Conservation (phyloP, 2,888 invertebrate species). For the Caenorhabditis uteleia region DNA sequence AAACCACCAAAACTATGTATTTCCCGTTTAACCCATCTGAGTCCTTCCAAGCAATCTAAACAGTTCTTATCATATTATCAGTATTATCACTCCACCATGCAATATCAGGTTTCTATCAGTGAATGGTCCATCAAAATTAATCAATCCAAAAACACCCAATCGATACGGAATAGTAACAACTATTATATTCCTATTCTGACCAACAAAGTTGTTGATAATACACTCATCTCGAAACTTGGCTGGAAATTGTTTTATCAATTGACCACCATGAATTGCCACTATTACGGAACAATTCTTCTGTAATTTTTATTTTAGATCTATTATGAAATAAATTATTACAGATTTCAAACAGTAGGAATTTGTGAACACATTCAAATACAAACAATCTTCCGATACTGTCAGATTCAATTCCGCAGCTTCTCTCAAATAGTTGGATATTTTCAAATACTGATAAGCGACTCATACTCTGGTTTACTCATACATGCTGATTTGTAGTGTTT, state of each 20-base stretch:
- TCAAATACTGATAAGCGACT: too few relatives aligned
- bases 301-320: neutral
- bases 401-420: too few relatives aligned
- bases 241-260: constrained; percentile 14
- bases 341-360: constrained; percentile 22
- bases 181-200: constrained; percentile 36
- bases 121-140: constrained; percentile 15
- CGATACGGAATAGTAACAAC: constrained; percentile 35
- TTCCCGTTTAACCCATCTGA: constrained; percentile 30
- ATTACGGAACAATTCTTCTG: constrained; percentile 43
- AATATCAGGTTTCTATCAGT: constrained; percentile 17
- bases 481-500: constrained; percentile 39
- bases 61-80: constrained; percentile 14
- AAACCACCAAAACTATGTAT: constrained; percentile 35
- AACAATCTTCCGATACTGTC: constrained; percentile 39
- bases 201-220: constrained; percentile 45
- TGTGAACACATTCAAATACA: constrained; percentile 37
- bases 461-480: constrained; percentile 32
- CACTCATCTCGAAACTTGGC: constrained; percentile 23
- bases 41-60: constrained; percentile 11
- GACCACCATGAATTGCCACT: constrained; percentile 38
- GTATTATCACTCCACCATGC: neutral
- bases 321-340: neutral
- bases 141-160: constrained; percentile 35
- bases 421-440: too few relatives aligned